Evolutionary conservation across 1,140 invertebrate species (phyloP).

Genomic region (Zaprionus gabonicus): DNA sequence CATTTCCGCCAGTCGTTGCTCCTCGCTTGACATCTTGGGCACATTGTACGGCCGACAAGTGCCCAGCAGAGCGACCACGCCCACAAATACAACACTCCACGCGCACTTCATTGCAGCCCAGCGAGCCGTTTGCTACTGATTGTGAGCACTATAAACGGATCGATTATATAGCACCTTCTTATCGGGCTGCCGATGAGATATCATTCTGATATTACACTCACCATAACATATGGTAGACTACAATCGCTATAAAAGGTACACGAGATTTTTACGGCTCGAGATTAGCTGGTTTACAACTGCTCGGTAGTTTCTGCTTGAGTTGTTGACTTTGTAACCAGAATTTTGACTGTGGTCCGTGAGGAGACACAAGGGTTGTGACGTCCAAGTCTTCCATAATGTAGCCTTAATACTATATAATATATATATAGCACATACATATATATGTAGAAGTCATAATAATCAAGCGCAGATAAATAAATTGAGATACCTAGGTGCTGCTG

Average conservation of each 20-base stretch:
- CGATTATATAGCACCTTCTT: conserved; percentile 54
- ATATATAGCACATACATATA: neutral
- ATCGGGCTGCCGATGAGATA: neutral
- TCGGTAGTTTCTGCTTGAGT: neutral
- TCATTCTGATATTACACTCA: neutral
- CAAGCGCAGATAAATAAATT: neutral
- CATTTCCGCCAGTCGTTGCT: conserved; percentile 25
- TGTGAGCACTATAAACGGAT: neutral
- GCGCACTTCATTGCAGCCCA: conserved; percentile 46
- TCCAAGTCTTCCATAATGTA: neutral
- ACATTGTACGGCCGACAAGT: conserved; percentile 31
- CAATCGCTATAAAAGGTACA: conserved; percentile 9
- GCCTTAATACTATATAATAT: neutral
- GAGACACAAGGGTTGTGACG: neutral
- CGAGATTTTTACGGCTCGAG: conserved; percentile 29
- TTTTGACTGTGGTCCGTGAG: neutral
- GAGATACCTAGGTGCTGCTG: neutral
- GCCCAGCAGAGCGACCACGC: conserved; percentile 23
- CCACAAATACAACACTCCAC: conserved; percentile 49
- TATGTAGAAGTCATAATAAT: too few relatives aligned
- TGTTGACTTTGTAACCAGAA: neutral
- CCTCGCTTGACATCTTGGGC: conserved; percentile 32
- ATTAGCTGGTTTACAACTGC: neutral
- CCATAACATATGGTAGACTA: neutral
- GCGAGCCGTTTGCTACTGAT: conserved; percentile 41